Evolutionary conservation across 2,113 vertebrate species (phyloP).

Genomic region (Alligator sinensis): DNA sequence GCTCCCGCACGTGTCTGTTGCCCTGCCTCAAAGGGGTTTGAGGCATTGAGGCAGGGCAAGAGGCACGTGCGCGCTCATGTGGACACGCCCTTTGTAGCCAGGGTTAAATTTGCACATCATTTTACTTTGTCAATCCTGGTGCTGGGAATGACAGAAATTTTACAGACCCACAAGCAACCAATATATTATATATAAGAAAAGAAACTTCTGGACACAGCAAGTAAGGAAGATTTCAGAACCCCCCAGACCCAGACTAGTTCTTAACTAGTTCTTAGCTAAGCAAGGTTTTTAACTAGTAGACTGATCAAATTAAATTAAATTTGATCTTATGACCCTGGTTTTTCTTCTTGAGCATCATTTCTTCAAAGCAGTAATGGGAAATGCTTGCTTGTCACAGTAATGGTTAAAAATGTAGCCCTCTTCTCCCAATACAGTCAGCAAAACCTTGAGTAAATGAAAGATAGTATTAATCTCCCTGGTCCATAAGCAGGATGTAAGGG

Average conservation of each 20-base stretch:
- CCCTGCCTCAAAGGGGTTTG: too few species aligned
- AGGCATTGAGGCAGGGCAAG: too few species aligned
- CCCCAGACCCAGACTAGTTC: neutral
- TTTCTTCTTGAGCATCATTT: neutral
- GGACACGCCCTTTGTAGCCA: too few species aligned
- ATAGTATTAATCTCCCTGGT: neutral
- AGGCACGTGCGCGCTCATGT: too few species aligned
- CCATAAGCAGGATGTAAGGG: neutral
- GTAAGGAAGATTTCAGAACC: too few species aligned
- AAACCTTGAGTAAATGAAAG: neutral
- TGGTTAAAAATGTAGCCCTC: neutral
- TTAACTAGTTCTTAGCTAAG: neutral
- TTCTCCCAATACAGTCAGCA: neutral
- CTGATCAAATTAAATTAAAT: neutral
- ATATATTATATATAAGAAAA: too few species aligned
- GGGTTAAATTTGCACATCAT: too few species aligned
- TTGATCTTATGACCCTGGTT: neutral
- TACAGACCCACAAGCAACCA: too few species aligned
- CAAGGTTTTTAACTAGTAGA: neutral
- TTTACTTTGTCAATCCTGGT: too few species aligned
- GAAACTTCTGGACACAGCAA: too few species aligned
- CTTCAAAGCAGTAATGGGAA: neutral
- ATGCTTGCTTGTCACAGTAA: neutral
- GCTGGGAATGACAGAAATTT: too few species aligned
- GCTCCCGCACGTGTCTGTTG: too few species aligned